Conservation (phyloP, 2,888 invertebrate genomes). For the Agonopterix arenella region DNA sequence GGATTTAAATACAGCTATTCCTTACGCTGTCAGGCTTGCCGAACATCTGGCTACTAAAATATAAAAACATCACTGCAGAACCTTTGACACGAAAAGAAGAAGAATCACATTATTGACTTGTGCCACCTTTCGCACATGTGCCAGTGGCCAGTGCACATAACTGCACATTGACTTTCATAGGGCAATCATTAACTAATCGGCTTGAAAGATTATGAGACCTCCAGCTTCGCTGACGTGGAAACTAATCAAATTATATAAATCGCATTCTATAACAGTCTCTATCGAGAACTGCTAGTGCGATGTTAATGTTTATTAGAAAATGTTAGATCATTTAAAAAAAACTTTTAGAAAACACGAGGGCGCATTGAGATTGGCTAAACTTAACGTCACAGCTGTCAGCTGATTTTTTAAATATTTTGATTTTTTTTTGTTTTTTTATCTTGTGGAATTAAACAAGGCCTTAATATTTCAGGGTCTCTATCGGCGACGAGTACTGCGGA, state of each 20-base stretch:
- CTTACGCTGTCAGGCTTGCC: too few relatives aligned
- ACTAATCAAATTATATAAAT: constrained; percentile 3
- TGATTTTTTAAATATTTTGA: background rate
- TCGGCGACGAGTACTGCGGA: constrained; percentile 92
- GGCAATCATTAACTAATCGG: constrained; percentile 19
- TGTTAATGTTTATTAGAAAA: constrained; percentile 13
- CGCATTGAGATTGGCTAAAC: constrained; percentile 33
- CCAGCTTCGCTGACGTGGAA: background rate
- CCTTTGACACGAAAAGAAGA: too few relatives aligned
- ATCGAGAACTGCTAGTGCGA: background rate
- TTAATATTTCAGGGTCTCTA: constrained; percentile 79
- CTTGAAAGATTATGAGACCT: constrained; percentile 12
- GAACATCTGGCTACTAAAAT: too few relatives aligned
- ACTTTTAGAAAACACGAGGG: constrained; percentile 39
- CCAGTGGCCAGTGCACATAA: too few relatives aligned
- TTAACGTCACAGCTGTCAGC: constrained; percentile 42
- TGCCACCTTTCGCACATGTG: too few relatives aligned
- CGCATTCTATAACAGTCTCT: constrained; percentile 3
- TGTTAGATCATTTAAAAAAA: constrained; percentile 36
- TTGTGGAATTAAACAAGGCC: background rate
- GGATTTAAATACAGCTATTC: too few relatives aligned
- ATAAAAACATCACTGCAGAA: too few relatives aligned
- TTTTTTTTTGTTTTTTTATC: background rate
- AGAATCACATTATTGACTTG: too few relatives aligned
- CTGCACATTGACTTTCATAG: too few relatives aligned